Evolutionary conservation across 53 echinoderm and acorn worm genomes (phyloP).

Genomic region (Apostichopus leukothele): DNA sequence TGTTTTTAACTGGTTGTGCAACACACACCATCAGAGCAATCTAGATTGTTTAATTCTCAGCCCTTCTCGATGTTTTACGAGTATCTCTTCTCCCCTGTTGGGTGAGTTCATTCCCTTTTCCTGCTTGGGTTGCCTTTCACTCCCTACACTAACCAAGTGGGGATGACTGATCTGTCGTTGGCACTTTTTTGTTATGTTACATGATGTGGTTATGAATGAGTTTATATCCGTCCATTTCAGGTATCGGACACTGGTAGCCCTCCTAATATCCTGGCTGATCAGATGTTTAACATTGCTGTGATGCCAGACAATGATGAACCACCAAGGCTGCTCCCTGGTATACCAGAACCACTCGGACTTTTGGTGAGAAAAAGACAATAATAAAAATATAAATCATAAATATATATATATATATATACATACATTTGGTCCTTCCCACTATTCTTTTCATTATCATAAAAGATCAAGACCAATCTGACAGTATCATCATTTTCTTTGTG

Average conservation of each 20-base stretch:
- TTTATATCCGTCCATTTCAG: slow-evolving; percentile 36
- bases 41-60: background rate
- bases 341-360: slow-evolving; percentile 74
- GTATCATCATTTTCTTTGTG: background rate
- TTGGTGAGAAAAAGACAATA: slow-evolving; percentile 56
- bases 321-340: slow-evolving; percentile 68
- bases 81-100: too few species aligned
- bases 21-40: too few species aligned
- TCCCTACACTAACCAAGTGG: too few species aligned
- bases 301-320: slow-evolving; percentile 89
- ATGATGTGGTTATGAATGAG: background rate
- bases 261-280: slow-evolving; percentile 83
- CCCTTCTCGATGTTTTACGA: background rate
- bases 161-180: too few species aligned
- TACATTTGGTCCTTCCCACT: too few species aligned
- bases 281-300: slow-evolving; percentile 87
- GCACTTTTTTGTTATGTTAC: background rate
- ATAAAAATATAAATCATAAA: background rate
- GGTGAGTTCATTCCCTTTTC: too few species aligned
- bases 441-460: too few species aligned
- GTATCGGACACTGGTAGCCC: slow-evolving; percentile 79
- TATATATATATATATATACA: too few species aligned
- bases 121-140: too few species aligned
- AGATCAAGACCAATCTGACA: too few species aligned
- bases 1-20: too few species aligned